Conservation (phyloP, 2,888 invertebrate genomes). For the Aphodius granarius region DNA sequence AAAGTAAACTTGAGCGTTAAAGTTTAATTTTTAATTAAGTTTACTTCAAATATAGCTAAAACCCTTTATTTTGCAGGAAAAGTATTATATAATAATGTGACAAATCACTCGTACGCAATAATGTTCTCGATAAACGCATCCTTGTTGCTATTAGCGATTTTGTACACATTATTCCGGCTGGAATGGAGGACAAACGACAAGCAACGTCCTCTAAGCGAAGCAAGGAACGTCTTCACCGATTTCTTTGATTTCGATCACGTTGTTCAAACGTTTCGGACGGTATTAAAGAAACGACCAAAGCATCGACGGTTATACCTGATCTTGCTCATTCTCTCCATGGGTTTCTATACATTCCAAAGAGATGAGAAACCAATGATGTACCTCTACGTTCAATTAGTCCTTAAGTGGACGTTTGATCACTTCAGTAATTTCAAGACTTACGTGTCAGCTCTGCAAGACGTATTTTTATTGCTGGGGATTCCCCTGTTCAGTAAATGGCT, state of each 20-base stretch:
- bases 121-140: constrained; percentile 75
- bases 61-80: constrained; percentile 17
- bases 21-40: not conserved
- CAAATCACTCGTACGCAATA: constrained; percentile 66
- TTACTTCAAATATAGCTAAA: not conserved
- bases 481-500: constrained; percentile 71
- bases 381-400: constrained; percentile 71
- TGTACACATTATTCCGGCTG: constrained; percentile 66
- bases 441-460: constrained; percentile 70
- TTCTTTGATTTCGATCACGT: constrained; percentile 75
- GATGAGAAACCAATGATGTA: constrained; percentile 79
- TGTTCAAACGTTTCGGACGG: constrained; percentile 62
- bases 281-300: constrained; percentile 62
- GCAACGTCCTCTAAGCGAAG: constrained; percentile 64
- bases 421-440: constrained; percentile 75
- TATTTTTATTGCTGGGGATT: constrained; percentile 70
- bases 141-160: constrained; percentile 63
- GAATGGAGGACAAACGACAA: constrained; percentile 71
- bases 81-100: constrained; percentile 57
- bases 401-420: constrained; percentile 69
- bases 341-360: constrained; percentile 79
- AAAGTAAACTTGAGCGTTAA: not conserved
- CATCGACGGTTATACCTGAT: constrained; percentile 66
- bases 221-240: constrained; percentile 61
- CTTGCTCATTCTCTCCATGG: constrained; percentile 74